These are phyloP conservation scores for Volucella zonaria DNA, from an alignment of 2,888 invertebrate genomes.

Conservation along the genomic window DNA sequence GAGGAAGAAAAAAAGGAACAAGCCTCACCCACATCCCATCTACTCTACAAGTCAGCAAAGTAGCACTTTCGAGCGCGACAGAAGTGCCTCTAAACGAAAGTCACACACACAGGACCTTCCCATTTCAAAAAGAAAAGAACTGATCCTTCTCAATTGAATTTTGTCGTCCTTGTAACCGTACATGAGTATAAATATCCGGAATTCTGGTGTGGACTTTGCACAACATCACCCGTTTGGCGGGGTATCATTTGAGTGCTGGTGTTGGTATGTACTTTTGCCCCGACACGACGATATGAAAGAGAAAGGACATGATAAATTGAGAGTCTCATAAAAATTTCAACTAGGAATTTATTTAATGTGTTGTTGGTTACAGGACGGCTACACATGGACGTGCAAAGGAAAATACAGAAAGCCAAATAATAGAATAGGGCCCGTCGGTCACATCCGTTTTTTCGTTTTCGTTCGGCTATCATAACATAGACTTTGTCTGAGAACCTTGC, in stretches of 20 bases:
- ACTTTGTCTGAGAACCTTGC: conserved; percentile 1
- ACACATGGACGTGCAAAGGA: conserved; percentile 30
- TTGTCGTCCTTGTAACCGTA: conserved; percentile 20
- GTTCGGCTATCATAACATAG: conserved; percentile 42
- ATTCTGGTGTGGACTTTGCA: conserved; percentile 52
- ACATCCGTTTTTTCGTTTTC: conserved; percentile 49
- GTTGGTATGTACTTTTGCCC: conserved; percentile 18
- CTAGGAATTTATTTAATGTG: conserved; percentile 73
- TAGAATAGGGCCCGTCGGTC: conserved; percentile 57
- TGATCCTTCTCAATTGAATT: conserved; percentile 74
- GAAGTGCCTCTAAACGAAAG: conserved; percentile 65
- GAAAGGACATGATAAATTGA: conserved; percentile 74
- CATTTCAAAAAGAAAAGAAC: conserved; percentile 10
- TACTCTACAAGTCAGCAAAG: conserved; percentile 48
- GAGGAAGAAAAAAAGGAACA: conserved; percentile 7
- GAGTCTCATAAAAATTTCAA: conserved; percentile 74
- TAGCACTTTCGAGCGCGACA: conserved; percentile 54
- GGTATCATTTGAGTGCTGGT: conserved; percentile 1
- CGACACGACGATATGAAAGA: conserved; percentile 49
- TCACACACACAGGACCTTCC: conserved; percentile 58
- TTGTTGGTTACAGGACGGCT: conserved; percentile 68
- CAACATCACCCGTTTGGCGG: conserved; percentile 48
- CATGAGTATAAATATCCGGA: conserved; percentile 15
- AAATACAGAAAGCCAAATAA: conserved; percentile 6
- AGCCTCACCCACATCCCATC: conserved; percentile 25